A percentile compares a stretch with the other conserved stretches of the same genome.
phyloP scores from a whole-genome alignment of 2,797 vertebrate genomes.

The Diceros bicornis region DNA sequence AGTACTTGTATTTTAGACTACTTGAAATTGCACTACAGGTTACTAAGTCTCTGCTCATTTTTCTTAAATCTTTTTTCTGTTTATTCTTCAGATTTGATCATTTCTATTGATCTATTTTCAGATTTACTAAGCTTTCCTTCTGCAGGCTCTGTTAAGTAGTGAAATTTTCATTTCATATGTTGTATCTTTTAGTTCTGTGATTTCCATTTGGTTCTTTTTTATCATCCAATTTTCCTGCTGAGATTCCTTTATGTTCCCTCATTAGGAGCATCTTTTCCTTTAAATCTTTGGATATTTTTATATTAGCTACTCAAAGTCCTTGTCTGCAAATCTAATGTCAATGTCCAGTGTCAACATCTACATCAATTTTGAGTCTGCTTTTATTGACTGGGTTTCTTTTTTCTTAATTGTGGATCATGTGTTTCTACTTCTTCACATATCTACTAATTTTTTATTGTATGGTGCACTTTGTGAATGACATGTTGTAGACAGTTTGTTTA shows the following conservation, averaged over 20 bases:
- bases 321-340: not conserved
- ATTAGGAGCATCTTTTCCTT: not conserved
- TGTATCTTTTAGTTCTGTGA: not conserved
- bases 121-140: not conserved
- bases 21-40: not conserved
- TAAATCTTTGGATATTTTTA: not conserved
- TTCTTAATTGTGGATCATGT: not conserved
- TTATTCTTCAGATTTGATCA: not conserved
- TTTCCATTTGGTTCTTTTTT: not conserved
- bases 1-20: not conserved
- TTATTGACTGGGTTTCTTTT: not conserved
- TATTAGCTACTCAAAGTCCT: not conserved
- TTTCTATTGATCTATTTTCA: not conserved
- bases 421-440: not conserved
- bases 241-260: not conserved
- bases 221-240: not conserved
- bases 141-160: not conserved
- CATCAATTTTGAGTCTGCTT: not conserved
- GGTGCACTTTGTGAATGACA: not conserved
- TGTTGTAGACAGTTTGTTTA: not conserved
- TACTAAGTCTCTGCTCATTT: not conserved
- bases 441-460: not conserved
- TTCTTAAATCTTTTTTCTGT: not conserved
- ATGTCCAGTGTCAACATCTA: not conserved
- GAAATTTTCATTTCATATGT: not conserved